Conservation (phyloP, 2,797 vertebrate species). For the Micrastur ruficollis region DNA sequence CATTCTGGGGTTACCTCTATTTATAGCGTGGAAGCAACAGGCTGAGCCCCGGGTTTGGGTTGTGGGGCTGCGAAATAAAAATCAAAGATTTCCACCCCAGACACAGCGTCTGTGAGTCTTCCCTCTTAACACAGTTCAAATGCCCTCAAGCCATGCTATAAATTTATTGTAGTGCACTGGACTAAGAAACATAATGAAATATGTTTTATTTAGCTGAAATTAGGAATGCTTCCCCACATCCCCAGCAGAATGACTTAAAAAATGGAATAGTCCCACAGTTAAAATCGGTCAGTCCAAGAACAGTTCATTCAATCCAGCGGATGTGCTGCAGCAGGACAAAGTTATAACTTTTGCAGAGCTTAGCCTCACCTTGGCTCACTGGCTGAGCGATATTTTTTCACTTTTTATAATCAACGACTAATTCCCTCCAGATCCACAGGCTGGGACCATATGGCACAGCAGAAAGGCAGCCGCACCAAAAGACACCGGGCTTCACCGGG, state of each 20-base stretch:
- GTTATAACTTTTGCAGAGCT: background rate
- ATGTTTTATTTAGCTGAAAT: background rate
- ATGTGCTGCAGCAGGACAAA: background rate
- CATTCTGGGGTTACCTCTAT: conserved; percentile 32
- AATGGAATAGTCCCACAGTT: background rate
- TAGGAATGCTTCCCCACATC: background rate
- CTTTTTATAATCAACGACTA: background rate
- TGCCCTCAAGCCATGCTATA: background rate
- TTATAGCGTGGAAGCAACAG: conserved; percentile 8
- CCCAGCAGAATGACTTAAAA: background rate
- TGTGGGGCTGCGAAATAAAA: background rate
- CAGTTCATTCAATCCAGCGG: background rate
- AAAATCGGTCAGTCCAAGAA: background rate
- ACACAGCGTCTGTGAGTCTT: background rate
- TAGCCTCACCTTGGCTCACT: conserved; percentile 9
- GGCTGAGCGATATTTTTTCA: background rate
- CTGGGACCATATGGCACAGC: background rate
- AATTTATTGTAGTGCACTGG: background rate
- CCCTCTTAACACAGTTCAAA: background rate
- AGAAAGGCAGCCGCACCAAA: background rate
- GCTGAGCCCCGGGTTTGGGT: background rate
- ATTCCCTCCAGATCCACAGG: conserved; percentile 1
- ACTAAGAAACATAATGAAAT: background rate
- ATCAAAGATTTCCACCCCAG: conserved; percentile 13
- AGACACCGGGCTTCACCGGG: background rate